Evolutionary conservation across 2,888 invertebrate species (phyloP).

Genomic region (Drosophila lacicola): DNA sequence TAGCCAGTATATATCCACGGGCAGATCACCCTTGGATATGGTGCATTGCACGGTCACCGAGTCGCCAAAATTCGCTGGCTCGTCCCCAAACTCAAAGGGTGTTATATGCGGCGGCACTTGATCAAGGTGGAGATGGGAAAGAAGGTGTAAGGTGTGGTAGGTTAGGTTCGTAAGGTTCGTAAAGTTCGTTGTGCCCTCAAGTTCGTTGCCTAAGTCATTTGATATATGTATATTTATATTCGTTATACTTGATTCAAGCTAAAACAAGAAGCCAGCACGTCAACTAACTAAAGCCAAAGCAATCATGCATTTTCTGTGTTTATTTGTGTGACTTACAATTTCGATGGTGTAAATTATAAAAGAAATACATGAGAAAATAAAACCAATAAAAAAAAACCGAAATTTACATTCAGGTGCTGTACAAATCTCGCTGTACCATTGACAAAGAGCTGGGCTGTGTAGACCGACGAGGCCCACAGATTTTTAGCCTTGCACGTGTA

Average conservation of each 20-base stretch:
- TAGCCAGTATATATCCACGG: slow-evolving; percentile 88
- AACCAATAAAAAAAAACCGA: slow-evolving; percentile 15
- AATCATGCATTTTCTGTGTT: slow-evolving; percentile 50
- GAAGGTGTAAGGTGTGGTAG: background rate
- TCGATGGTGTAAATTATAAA: slow-evolving; percentile 35
- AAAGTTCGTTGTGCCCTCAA: slow-evolving; percentile 4
- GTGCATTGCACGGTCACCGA: slow-evolving; percentile 88
- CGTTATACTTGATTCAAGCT: slow-evolving; percentile 14
- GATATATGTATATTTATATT: background rate
- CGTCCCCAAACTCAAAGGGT: slow-evolving; percentile 87
- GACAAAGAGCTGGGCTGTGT: slow-evolving; percentile 88
- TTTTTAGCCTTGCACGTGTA: slow-evolving; percentile 88
- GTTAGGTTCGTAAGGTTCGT: background rate
- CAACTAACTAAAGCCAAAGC: slow-evolving; percentile 60
- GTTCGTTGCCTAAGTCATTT: slow-evolving; percentile 41
- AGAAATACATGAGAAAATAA: slow-evolving; percentile 10
- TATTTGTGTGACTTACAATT: slow-evolving; percentile 36
- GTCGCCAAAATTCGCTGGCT: slow-evolving; percentile 88
- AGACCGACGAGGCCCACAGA: slow-evolving; percentile 87
- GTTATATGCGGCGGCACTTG: slow-evolving; percentile 85
- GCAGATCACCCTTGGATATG: slow-evolving; percentile 89
- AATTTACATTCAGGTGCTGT: slow-evolving; percentile 55
- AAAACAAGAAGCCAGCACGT: slow-evolving; percentile 29
- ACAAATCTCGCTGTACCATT: slow-evolving; percentile 86
- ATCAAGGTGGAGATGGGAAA: background rate